phyloP scores from a whole-genome alignment of 2,113 vertebrate species.

The Candoia aspera region DNA sequence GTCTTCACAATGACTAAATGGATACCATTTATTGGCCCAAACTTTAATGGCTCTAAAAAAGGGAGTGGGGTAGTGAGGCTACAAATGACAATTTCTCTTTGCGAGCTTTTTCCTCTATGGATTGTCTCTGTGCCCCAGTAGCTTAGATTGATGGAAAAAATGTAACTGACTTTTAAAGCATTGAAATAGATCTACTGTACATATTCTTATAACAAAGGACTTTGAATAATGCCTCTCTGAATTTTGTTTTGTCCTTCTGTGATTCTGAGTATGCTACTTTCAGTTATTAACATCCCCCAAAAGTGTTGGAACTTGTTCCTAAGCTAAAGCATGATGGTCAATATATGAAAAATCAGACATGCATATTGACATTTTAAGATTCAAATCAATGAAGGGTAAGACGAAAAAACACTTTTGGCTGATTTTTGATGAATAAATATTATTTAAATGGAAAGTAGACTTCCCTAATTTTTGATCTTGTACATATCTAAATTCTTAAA shows the following conservation, averaged over 20 bases:
- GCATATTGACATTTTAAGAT: background rate
- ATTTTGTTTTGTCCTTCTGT: background rate
- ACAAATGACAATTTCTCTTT: too few species aligned
- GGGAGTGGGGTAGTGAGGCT: too few species aligned
- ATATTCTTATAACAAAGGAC: background rate
- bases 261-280: background rate
- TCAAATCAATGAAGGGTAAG: background rate
- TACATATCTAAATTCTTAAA: background rate
- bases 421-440: background rate
- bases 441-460: background rate
- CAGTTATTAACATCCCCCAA: background rate
- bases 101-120: too few species aligned
- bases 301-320: background rate
- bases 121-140: too few species aligned
- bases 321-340: background rate
- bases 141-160: background rate
- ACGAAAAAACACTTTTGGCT: background rate
- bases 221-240: slow-evolving; percentile 18
- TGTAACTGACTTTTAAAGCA: slow-evolving; percentile 32
- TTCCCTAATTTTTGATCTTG: background rate
- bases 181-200: slow-evolving; percentile 21
- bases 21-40: too few species aligned
- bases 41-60: too few species aligned
- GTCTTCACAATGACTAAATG: too few species aligned
- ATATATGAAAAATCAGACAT: background rate